A percentile compares a stretch with the other conserved stretches of the same genome.
Evolutionary conservation across 2,888 invertebrate genomes (phyloP).

Genomic region (Marasmarcha lunaedactyla): DNA sequence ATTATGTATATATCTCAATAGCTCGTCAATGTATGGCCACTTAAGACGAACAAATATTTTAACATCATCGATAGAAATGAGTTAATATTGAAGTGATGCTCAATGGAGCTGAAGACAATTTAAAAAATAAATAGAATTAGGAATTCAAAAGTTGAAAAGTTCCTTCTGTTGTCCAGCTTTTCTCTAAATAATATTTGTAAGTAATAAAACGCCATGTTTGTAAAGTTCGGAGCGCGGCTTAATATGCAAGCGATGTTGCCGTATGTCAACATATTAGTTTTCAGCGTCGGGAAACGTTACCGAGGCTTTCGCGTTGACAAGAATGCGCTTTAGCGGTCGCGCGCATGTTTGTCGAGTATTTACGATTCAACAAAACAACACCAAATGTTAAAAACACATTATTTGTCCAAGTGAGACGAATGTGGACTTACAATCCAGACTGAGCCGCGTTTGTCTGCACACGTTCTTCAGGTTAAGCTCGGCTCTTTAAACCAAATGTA

Average conservation of each 20-base stretch:
- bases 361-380: constrained; percentile 71
- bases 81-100: constrained; percentile 68
- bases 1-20: constrained; percentile 48
- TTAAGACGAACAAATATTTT: constrained; percentile 69
- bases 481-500: constrained; percentile 42
- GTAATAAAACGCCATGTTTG: background rate
- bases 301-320: constrained; percentile 37
- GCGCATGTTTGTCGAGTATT: constrained; percentile 61
- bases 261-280: background rate
- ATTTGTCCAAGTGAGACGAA: constrained; percentile 67
- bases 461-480: constrained; percentile 50
- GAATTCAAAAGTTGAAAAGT: background rate
- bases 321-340: constrained; percentile 31
- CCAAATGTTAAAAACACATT: constrained; percentile 70
- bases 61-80: constrained; percentile 66
- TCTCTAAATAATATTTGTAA: background rate
- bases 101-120: constrained; percentile 60
- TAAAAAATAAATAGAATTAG: constrained; percentile 54
- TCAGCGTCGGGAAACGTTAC: background rate
- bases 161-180: background rate
- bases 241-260: background rate
- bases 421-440: constrained; percentile 58
- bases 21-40: constrained; percentile 63
- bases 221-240: background rate
- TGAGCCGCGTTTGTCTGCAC: constrained; percentile 54